Evolutionary conservation across 2,888 invertebrate species (phyloP).

Genomic region (Tenodera sinensis): DNA sequence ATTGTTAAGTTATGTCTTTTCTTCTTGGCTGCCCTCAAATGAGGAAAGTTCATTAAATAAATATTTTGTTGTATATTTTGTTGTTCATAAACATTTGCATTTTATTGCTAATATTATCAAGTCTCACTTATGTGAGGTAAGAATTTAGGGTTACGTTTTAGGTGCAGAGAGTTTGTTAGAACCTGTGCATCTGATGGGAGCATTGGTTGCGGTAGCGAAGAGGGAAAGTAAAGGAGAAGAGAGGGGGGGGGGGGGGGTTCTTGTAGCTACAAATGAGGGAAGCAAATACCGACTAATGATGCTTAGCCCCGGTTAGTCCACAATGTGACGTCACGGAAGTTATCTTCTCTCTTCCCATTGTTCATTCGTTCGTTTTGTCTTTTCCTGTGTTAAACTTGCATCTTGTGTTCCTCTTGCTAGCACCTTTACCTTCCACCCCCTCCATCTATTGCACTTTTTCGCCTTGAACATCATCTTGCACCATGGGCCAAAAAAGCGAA

Average conservation of each 20-base stretch:
- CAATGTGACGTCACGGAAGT: constrained; percentile 19
- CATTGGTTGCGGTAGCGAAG: constrained; percentile 18
- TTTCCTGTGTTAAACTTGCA: background rate
- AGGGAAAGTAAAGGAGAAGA: constrained; percentile 9
- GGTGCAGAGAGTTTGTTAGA: background rate
- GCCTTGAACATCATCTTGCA: background rate
- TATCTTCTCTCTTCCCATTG: constrained; percentile 1
- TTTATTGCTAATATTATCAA: no score
- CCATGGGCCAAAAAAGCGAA: background rate
- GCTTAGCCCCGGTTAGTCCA: constrained; percentile 27
- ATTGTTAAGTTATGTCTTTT: no score
- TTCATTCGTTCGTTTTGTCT: constrained; percentile 6
- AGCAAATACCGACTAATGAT: constrained; percentile 32
- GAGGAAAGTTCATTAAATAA: no score
- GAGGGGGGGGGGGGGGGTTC: constrained; percentile 18
- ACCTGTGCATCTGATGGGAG: constrained; percentile 3
- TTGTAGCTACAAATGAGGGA: constrained; percentile 27
- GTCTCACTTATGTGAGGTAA: background rate
- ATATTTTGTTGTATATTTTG: no score
- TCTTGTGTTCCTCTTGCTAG: background rate
- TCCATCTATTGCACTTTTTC: background rate
- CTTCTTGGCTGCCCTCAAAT: no score
- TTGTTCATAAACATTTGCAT: no score
- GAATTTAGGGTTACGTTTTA: no score
- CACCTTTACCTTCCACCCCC: background rate